Percentiles rank a stretch among this genome's conserved stretches.
Evolutionary conservation across 2,888 invertebrate species (phyloP).

Genomic region (Lasioglossum lativentre): DNA sequence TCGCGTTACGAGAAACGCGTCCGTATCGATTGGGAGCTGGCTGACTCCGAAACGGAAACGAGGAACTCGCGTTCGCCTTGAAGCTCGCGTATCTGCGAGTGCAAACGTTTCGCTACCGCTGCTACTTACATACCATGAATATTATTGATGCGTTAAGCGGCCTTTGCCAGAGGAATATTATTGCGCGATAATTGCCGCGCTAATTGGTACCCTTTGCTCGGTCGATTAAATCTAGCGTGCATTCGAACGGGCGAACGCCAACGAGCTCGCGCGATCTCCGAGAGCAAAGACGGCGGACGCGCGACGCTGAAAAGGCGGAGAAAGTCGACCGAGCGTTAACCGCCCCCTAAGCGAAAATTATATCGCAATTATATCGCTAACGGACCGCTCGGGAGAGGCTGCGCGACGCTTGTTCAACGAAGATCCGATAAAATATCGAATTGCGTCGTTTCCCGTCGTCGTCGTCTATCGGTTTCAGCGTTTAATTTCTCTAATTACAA

Average conservation of each 20-base stretch:
- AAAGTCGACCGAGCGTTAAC: background rate
- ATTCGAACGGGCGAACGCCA: conserved; percentile 37
- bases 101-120: conserved; percentile 5
- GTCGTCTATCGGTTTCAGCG: conserved; percentile 50
- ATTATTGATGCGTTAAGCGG: conserved; percentile 70
- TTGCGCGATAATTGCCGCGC: conserved; percentile 68
- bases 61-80: conserved; percentile 10
- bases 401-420: conserved; percentile 44
- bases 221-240: conserved; percentile 49
- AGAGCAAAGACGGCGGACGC: conserved; percentile 6
- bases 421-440: conserved; percentile 49
- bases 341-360: conserved; percentile 30
- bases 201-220: conserved; percentile 57
- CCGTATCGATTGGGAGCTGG: conserved; percentile 58
- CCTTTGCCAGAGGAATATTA: conserved; percentile 63
- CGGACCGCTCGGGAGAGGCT: background rate
- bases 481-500: conserved; percentile 64
- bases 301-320: conserved; percentile 11
- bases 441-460: conserved; percentile 22
- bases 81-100: conserved; percentile 3
- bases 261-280: conserved; percentile 25
- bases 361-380: conserved; percentile 21
- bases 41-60: conserved; percentile 38
- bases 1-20: conserved; percentile 46
- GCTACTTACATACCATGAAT: conserved; percentile 66